Percentiles rank a stretch among this genome's conserved stretches.
These are phyloP conservation scores for Tetramorium bicarinatum DNA, from an alignment of 2,888 invertebrate species.

Conservation along the genomic window DNA sequence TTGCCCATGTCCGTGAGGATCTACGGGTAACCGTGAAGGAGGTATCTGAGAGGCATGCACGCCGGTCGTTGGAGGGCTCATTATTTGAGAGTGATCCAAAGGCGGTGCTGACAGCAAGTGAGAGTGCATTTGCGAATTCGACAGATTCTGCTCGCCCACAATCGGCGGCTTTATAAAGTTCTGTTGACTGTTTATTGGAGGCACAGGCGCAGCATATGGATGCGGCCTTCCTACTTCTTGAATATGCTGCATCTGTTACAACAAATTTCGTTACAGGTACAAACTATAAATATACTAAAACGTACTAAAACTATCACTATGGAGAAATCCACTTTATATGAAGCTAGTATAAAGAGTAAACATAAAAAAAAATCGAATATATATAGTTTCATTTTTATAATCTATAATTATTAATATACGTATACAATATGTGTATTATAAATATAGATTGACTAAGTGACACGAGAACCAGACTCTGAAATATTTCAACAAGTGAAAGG, in stretches of 20 bases:
- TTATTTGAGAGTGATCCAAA: constrained; percentile 71
- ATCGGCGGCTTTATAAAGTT: constrained; percentile 69
- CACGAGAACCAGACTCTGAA: not conserved
- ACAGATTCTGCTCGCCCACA: constrained; percentile 77
- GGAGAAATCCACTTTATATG: not conserved
- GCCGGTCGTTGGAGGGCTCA: constrained; percentile 62
- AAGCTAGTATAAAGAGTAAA: not conserved
- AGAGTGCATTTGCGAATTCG: constrained; percentile 78
- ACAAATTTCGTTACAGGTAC: not conserved
- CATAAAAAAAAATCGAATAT: not conserved
- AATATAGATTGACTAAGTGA: not conserved
- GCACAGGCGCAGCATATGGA: constrained; percentile 42
- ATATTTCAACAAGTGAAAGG: not conserved
- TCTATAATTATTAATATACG: not conserved
- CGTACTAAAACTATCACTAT: not conserved
- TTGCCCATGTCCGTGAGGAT: constrained; percentile 23
- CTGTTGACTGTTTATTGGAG: constrained; percentile 61
- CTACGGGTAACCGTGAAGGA: constrained; percentile 12
- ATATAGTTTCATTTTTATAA: not conserved
- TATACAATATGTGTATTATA: not conserved
- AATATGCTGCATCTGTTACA: constrained; percentile 48
- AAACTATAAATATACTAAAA: not conserved
- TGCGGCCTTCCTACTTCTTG: constrained; percentile 47
- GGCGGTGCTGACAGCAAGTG: constrained; percentile 76
- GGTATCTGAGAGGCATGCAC: constrained; percentile 63